Evolutionary conservation across 2,113 vertebrate genomes (phyloP), one percentile per base, ranked within the genome.

Genomic region (Ibidorhyncha struthersii): DNA sequence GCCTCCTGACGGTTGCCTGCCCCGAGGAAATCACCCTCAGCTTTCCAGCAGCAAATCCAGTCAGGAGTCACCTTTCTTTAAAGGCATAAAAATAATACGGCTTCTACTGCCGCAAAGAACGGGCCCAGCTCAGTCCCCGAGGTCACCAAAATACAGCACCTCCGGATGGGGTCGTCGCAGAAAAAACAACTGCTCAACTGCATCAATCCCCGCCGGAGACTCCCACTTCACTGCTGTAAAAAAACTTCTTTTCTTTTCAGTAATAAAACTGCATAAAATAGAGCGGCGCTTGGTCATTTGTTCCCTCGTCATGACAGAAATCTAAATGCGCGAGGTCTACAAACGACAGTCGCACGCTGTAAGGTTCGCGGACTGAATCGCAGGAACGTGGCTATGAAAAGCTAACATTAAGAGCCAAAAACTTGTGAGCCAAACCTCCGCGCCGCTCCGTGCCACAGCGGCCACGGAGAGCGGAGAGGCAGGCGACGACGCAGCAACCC

Each of bases 381-480:
- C 45, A 86, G 45, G 61, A 78, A 41, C 4, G 19, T 5, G 43
- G 72, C 47, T 36, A 15, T 1, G 6, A 72, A 50, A 92, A 73
- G 4, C 27, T 17, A 50, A 21, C 20, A 18, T 14, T 14, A 49
- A 52, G 36, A 29, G 52, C 19, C 52, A 81, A 74, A 86, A 83
- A 25, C 12, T 8, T 17, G 47, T 19, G 45, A 58, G 30, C 7
- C 71, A 67, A 49, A 76, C 47, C 14, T 16, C n/a, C 11, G 70
- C 2, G 1, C 14, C 1, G 1, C 59, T 49, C 38, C 0, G 0
- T 27, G 47, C 49, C 49, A 25, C 49, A 13, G 49, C 22, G 11
- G 49, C 49, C 49, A 4, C 22, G 22, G 49, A 49, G 49, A 49
- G 49, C 49, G 12, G 49, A 25, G 49, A 25, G 6, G 49, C 26